These are phyloP conservation scores for Archips xylosteana DNA, from an alignment of 2,888 invertebrate species.

Conservation along the genomic window DNA sequence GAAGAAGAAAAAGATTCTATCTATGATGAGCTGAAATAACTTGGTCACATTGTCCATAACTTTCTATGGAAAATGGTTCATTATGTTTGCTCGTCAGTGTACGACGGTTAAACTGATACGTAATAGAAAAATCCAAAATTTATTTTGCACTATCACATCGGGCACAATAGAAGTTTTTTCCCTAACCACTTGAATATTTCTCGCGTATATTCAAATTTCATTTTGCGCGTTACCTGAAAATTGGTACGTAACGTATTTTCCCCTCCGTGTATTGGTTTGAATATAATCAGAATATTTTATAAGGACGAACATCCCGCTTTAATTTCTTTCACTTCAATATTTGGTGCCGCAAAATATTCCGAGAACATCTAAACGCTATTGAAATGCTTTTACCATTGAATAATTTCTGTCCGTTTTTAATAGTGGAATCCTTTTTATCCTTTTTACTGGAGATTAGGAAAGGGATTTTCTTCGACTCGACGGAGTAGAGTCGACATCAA, in stretches of 20 bases:
- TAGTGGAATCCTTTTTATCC: conserved; percentile 10
- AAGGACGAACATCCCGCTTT: conserved; percentile 20
- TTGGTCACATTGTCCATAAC: too few species aligned
- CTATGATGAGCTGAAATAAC: too few species aligned
- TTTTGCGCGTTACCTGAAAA: conserved; percentile 62
- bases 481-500: too few species aligned
- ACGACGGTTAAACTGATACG: too few species aligned
- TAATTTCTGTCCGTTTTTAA: conserved; percentile 1
- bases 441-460: not conserved
- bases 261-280: conserved; percentile 13
- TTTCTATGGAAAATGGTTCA: too few species aligned
- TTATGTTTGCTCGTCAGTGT: too few species aligned
- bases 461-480: too few species aligned
- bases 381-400: conserved; percentile 4
- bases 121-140: not conserved
- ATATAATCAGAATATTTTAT: conserved; percentile 45
- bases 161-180: not conserved
- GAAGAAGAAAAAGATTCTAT: too few species aligned
- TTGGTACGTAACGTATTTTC: conserved; percentile 63
- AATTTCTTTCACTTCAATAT: conserved; percentile 30
- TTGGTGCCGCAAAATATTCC: conserved; percentile 1
- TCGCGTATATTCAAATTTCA: conserved; percentile 67
- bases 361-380: conserved; percentile 1
- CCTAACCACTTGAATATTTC: conserved; percentile 8
- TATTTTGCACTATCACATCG: not conserved